Base-by-base conservation (phyloP, 2,113 vertebrate species). In the Mus pahari region DNA sequence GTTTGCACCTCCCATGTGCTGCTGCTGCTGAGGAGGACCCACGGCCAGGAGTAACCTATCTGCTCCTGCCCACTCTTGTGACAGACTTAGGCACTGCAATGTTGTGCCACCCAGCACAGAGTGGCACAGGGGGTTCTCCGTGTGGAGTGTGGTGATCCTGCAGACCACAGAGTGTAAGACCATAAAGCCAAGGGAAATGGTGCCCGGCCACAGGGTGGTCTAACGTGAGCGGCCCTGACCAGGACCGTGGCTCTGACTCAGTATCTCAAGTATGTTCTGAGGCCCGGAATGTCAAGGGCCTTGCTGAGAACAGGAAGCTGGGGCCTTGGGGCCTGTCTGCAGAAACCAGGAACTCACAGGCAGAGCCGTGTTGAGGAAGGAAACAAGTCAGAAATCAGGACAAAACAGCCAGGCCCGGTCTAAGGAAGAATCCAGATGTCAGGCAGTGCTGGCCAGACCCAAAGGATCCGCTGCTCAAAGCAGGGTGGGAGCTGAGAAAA, bases 381-480 rank as follows among this genome's bases (percentile, higher is more conserved):
- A 87, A 92, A 28, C 8, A 9, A 58, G 26, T 33, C 58, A 19
- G 73, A 71, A 66, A 42, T 28, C 17, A 68, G 42, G 28, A 9
- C 42, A 36, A 14, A 28, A 31, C 0, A 0, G 2, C 28, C n/a
- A 7, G 24, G 22, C 5, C 5, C 36, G 3, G 66, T 9, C 79
- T 8, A 2, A 58, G 50, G 50, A 36, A 20, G 50, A 20, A 1
- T 0, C 16, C 58, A 0, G 0, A 39, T n/a, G 4, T 24, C 0
- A 0, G 53, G 45, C 62, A 0, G 66, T 17, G 8, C 83, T 20
- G 11, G 3, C 36, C n/a, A 0, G 19, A 22, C 26, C 17, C 7
- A 1, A 3, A 86, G 24, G 2, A 26, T 53, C 39, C 3, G 16
- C 36, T 9, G 13, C 22, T 36, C 14, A 0, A 0, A 79, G 42